A percentile compares a stretch with the other conserved stretches of the same genome.
phyloP scores from a whole-genome alignment of 2,888 invertebrate genomes.

The Tolmerus cingulatus region DNA sequence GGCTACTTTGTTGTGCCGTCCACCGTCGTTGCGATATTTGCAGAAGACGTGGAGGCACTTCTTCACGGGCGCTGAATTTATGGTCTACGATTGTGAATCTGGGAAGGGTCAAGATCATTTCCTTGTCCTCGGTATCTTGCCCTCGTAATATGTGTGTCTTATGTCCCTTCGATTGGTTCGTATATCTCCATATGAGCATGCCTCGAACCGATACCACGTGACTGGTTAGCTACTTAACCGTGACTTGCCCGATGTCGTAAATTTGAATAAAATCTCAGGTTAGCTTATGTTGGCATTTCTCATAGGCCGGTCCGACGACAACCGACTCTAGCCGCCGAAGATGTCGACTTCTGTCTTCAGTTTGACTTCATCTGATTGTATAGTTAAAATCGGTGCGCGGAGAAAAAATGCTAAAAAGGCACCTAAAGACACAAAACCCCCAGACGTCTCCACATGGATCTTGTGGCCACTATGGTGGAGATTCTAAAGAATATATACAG shows the following conservation, averaged over 20 bases:
- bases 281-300: conserved; percentile 30
- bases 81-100: conserved; percentile 27
- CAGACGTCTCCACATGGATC: not conserved
- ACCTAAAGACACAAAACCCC: not conserved
- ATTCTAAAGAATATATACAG: not conserved
- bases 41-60: not conserved
- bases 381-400: not conserved
- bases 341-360: conserved; percentile 12
- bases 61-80: not conserved
- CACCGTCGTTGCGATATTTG: not conserved
- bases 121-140: conserved; percentile 19
- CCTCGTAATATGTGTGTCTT: conserved; percentile 9
- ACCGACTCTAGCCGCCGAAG: not conserved
- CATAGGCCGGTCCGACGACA: not conserved
- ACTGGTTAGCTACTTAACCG: conserved; percentile 38
- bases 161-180: conserved; percentile 34
- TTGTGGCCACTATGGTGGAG: not conserved
- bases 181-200: conserved; percentile 2
- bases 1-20: conserved; percentile 5
- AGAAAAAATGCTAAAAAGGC: not conserved
- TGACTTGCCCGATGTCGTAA: conserved; percentile 34
- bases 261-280: conserved; percentile 33
- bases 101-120: conserved; percentile 36
- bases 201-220: conserved; percentile 14
- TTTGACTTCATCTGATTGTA: conserved; percentile 23